phyloP scores from a whole-genome alignment of 1,140 invertebrate species.

The Coptotermes formosanus region DNA sequence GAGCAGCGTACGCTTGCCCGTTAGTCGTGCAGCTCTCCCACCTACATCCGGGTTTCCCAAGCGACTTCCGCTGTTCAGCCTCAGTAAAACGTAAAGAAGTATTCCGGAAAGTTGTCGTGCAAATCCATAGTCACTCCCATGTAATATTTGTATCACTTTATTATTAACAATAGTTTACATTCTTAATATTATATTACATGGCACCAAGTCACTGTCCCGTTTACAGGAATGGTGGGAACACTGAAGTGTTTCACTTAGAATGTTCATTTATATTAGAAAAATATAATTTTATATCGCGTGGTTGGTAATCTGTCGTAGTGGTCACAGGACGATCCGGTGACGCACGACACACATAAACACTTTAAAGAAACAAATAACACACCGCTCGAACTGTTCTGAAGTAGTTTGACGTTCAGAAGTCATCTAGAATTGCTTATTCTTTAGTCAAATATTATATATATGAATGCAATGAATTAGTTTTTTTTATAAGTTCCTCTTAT shows the following conservation, averaged over 20 bases:
- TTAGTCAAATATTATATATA: background rate
- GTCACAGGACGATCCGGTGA: background rate
- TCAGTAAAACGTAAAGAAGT: background rate
- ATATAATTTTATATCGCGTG: background rate
- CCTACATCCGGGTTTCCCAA: background rate
- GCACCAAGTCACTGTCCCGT: background rate
- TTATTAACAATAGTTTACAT: background rate
- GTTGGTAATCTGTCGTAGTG: background rate
- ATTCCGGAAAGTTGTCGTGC: background rate
- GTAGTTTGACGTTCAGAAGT: background rate
- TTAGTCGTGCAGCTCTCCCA: background rate
- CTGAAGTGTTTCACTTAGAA: background rate
- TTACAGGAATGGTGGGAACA: background rate
- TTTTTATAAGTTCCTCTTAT: background rate
- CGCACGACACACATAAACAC: background rate
- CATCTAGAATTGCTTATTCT: background rate
- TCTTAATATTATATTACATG: background rate
- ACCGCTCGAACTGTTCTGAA: background rate
- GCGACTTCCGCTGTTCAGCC: background rate
- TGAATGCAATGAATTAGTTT: background rate
- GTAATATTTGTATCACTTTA: background rate
- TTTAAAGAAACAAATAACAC: background rate
- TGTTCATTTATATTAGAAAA: background rate
- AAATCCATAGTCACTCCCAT: background rate
- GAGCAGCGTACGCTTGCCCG: no score